Percentiles rank a stretch among this genome's conserved stretches.
These are phyloP conservation scores for Anableps anableps DNA, from an alignment of 2,797 vertebrate species.

Conservation along the genomic window DNA sequence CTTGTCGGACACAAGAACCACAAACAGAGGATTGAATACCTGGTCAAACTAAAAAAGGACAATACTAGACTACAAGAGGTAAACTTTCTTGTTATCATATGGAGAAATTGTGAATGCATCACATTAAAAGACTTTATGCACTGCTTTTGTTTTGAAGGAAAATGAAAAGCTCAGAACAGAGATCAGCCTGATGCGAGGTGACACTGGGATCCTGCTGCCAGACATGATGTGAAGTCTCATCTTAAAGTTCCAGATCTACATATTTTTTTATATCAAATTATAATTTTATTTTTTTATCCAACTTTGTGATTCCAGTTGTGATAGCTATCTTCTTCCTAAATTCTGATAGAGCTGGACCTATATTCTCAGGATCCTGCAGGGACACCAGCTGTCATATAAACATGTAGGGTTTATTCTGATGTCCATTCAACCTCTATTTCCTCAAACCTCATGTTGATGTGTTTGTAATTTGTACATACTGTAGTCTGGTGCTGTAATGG, in stretches of 20 bases:
- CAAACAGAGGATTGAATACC: conserved; percentile 95
- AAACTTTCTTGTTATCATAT: neutral
- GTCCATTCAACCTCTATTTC: neutral
- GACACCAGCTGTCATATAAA: neutral
- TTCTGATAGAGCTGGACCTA: neutral
- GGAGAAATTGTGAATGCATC: neutral
- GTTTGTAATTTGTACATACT: neutral
- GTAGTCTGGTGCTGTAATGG: conserved; percentile 21
- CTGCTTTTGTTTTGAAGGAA: conserved; percentile 67
- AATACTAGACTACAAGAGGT: conserved; percentile 90
- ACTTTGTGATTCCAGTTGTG: neutral
- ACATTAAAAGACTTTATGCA: conserved; percentile 5
- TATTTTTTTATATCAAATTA: neutral
- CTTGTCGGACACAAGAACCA: conserved; percentile 94
- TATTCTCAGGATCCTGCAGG: neutral
- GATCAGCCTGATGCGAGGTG: conserved; percentile 52
- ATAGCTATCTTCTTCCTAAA: conserved; percentile 1
- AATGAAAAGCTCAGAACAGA: conserved; percentile 76
- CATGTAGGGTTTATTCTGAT: neutral
- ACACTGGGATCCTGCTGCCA: conserved; percentile 13
- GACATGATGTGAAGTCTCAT: conserved; percentile 35
- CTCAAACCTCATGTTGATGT: conserved; percentile 4
- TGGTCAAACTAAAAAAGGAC: conserved; percentile 94
- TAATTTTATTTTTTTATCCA: neutral
- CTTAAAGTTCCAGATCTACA: neutral